Evolutionary conservation across 2,113 vertebrate species (phyloP).

Genomic region (Phaethornis superciliosus): DNA sequence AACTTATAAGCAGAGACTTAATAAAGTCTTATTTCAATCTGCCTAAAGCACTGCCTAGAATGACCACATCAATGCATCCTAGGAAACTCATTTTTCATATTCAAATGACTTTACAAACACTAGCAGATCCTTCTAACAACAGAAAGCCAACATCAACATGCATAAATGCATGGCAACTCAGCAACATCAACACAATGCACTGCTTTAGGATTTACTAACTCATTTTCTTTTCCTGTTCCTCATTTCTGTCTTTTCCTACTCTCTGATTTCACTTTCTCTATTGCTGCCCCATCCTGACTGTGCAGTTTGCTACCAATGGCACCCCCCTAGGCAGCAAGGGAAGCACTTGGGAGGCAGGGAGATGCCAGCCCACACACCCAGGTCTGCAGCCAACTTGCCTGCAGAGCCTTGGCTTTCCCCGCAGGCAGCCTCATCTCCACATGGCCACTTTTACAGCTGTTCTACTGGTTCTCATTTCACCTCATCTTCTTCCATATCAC

Average conservation of each 20-base stretch:
- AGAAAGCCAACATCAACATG: background rate
- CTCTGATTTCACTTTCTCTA: background rate
- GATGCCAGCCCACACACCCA: background rate
- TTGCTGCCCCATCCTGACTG: accelerated
- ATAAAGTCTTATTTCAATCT: background rate
- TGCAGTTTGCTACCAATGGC: accelerated
- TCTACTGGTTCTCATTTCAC: background rate
- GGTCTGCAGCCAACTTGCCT: accelerated
- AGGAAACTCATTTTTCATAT: background rate
- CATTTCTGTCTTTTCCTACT: background rate
- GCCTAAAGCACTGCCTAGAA: background rate
- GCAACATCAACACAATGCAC: background rate
- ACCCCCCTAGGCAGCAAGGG: accelerated
- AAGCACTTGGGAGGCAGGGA: background rate
- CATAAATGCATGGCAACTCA: background rate
- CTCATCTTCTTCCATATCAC: background rate
- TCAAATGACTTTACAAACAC: background rate
- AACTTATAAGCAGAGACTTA: background rate
- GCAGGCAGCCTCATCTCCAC: accelerated
- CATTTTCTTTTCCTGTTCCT: background rate
- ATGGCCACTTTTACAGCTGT: accelerated
- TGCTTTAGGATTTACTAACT: background rate
- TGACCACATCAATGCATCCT: background rate
- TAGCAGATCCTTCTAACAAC: background rate
- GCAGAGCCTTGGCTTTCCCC: accelerated